Conservation (phyloP, 64 coral and sea anemone genomes). For the Stichodactyla helianthus region DNA sequence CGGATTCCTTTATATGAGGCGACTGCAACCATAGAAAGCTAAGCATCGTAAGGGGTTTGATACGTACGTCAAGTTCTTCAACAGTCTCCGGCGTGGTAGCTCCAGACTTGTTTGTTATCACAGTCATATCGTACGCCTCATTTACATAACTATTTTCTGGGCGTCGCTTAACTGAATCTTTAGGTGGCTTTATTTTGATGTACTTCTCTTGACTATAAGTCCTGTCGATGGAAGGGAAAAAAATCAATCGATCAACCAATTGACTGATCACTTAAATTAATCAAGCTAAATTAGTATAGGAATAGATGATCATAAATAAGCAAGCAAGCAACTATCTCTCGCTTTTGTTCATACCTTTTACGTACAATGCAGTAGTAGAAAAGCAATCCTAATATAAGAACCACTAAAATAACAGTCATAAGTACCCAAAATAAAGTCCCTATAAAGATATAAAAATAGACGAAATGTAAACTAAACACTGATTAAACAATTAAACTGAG, state of each 20-base stretch:
- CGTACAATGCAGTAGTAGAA: constrained; percentile 20
- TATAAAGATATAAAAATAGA: neutral
- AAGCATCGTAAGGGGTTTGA: neutral
- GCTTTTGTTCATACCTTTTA: neutral
- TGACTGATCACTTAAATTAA: too few species aligned
- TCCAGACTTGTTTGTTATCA: neutral
- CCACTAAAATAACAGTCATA: constrained; percentile 2
- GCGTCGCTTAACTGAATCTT: neutral
- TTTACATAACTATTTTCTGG: neutral
- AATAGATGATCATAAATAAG: too few species aligned
- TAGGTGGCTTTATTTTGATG: neutral
- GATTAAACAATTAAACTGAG: too few species aligned
- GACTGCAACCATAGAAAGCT: too few species aligned
- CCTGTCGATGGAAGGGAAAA: neutral
- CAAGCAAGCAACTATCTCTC: neutral
- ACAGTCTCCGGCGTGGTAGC: neutral
- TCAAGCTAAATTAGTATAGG: too few species aligned
- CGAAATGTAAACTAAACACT: too few species aligned
- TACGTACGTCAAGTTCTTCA: neutral
- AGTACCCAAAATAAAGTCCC: constrained; percentile 21
- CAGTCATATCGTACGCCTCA: constrained; percentile 22
- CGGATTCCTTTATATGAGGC: too few species aligned
- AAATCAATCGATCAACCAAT: neutral
- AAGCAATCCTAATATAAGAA: neutral
- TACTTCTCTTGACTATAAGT: neutral